Percentiles rank a stretch among this genome's conserved stretches.
Conservation (phyloP, 2,888 invertebrate genomes). For the Steinernema carpocapsae region DNA sequence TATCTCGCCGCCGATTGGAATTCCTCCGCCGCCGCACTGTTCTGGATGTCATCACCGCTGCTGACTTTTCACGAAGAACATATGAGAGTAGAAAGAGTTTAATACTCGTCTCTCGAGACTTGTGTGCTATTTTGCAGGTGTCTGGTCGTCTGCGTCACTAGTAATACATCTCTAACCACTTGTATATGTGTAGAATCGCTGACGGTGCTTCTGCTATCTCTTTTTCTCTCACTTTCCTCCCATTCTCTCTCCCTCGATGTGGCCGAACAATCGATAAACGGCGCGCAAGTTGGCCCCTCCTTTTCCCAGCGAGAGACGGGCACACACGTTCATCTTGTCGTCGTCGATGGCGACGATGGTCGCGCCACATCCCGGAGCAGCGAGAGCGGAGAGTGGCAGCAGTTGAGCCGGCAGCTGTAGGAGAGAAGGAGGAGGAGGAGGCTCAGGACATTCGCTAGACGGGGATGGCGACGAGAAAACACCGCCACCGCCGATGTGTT, state of each 20-base stretch:
- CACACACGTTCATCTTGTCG: conserved; percentile 33
- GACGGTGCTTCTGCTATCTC: conserved; percentile 33
- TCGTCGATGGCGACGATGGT: conserved; percentile 35
- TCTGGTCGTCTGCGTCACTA: conserved; percentile 32
- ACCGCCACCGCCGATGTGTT: conserved; percentile 1
- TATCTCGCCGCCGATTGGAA: background rate
- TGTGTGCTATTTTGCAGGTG: conserved; percentile 33
- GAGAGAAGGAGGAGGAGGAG: conserved; percentile 19
- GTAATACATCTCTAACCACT: conserved; percentile 34
- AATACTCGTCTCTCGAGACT: conserved; percentile 33
- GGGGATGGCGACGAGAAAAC: conserved; percentile 29
- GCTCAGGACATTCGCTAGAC: conserved; percentile 31
- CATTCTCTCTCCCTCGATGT: conserved; percentile 17
- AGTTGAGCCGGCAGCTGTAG: conserved; percentile 29
- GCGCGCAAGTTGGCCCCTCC: conserved; percentile 35
- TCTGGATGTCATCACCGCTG: background rate
- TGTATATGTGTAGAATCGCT: conserved; percentile 34
- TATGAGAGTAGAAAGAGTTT: conserved; percentile 33
- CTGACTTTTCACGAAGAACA: background rate
- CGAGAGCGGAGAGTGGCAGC: conserved; percentile 33
- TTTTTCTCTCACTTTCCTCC: conserved; percentile 32
- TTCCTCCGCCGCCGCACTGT: background rate
- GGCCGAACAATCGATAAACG: conserved; percentile 33
- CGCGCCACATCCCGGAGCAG: conserved; percentile 30
- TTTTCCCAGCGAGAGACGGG: conserved; percentile 32